Base-by-base conservation (phyloP, 2,113 vertebrate genomes). In the Hippocampus comes region DNA sequence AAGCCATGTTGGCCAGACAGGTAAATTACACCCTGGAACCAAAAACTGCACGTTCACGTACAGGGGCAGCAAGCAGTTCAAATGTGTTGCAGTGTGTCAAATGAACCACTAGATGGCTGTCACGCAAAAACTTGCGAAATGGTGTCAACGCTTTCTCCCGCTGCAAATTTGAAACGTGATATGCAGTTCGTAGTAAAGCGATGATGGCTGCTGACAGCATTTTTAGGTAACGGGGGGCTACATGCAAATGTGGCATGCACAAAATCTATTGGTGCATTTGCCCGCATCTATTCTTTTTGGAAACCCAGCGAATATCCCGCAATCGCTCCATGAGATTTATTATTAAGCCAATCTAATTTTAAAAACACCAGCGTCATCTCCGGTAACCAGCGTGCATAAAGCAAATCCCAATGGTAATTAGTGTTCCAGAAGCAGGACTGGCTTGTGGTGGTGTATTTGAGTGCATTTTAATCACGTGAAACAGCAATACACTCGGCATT, bases 81-180 rank as follows among this genome's bases (percentile, higher is more conserved):
- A 34, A 4, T 14, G 7, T 56, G 25, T 60, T 82, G 86, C 77
- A 89, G 56, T 88, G 63, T 57, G 63, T 42, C 0, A 5, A 1
- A 4, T 46, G 0, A 34, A 63, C 83, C 90, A 83, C 72, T 71
- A 89, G 89, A 70, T 78, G 89, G 72, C 80, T 65, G 61, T 51
- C 20, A 4, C 2, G 41, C 46, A 34, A 0, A 21, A 27, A n/a
- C 6, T 25, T 30, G 51, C 67, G 21, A 63, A n/a, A 42, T 9
- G 21, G 48, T 15, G 8, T 55, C 38, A 4, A 59, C 68, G 64
- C 14, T 65, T 63, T 63, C 17, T 67, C n/a, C 55, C 14, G 34
- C 34, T 38, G 5, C 5, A 15, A 59, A 59, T 30, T 12, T 15
- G 14, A 30, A 34, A 60, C 27, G 6, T 60, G 59, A 34, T 60